Base-by-base conservation (phyloP, 1,140 invertebrate genomes). In the Paramacrobiotus metropolitanus region DNA sequence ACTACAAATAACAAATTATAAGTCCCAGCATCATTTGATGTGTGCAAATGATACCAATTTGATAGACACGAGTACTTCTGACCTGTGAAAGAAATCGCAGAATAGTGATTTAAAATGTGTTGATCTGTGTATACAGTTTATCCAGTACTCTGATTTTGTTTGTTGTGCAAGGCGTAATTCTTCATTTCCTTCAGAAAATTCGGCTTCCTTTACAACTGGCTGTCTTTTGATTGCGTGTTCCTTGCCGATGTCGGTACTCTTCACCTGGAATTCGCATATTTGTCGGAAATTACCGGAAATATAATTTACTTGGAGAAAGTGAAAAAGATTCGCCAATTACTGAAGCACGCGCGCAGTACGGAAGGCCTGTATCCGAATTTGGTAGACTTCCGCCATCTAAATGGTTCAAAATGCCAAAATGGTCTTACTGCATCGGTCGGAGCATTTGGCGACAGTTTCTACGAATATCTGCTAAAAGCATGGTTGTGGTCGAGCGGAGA, bases 401-500 rank as follows among this genome's bases (percentile, higher is more conserved):
- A 9, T 21, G 48, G 48, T 4, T 18, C 15, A 4, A 55, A 55
- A 24, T 55, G 48, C 21, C 4, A 9, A 4, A 9, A 18, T 60
- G 48, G 61, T 77, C 75, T 69, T 60, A 71, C 75, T 62, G 70
- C 71, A 15, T 76, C 76, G 34, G 68, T 78, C 60, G 77, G 77
- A n/a, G 77, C 75, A 1, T 67, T 78, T 28, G 77, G 75, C 28
- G 77, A 78, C 67, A 75, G 72, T 64, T 79, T 77, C 64, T 78
- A 78, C 66, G 77, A 78, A 65, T 78, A 78, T 65, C 66, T 78
- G 24, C 65, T 78, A 1, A 77, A 77, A 64, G 65, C 69, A 1
- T 77, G 75, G 73, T 44, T 78, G 18, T 65, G 70, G 15, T 71
- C 73, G 20, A 72, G 70, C 20, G 74, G 74, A 48, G 64, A 62